Base-by-base conservation (phyloP, 1,140 invertebrate genomes). In the Drosophila nigrodunni region DNA sequence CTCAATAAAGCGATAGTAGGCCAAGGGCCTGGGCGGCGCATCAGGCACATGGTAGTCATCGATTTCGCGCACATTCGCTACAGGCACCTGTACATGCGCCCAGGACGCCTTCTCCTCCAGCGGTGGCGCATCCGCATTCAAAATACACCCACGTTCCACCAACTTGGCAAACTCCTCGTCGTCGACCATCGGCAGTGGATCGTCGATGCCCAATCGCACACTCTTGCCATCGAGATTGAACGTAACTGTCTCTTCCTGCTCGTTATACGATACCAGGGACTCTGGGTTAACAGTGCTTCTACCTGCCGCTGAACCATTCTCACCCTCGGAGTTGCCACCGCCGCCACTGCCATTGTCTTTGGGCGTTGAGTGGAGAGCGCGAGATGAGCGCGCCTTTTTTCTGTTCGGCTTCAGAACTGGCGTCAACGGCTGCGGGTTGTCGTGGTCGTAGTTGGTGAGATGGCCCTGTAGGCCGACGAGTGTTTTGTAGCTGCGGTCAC, bases 1-100 rank as follows among this genome's bases (percentile, higher is more conserved):
- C 92, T 99, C 98, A 91, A 99, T 98, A 92, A 98, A 99, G 77
- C 97, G 94, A 44, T 96, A 96, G 91, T 98, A 98, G 9, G 96
- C 95, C 92, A 96, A 95, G 7, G 96, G 96, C 76, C 96, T 93
- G 2, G 96, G 93, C 69, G 97, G 96, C 8, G 97, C 97, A 93
- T 97, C 96, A 76, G 95, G 95, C 70, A 97, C 95, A 80, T 94
- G 94, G 92, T 97, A 97, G 88, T 96, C 95, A 39, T 96, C 94
- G 34, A 98, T 92, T 82, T 97, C 95, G 88, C 95, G 96, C 82
- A 96, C 97, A 72, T 94, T 94, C 7, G 98, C 97, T 92, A 97
- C 96, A 13, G 98, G 98, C 75, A 98, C 93, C 81, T 95, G 94
- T 2, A 95, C 93, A 76, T 93, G 92, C 3, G 94, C 93, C 91